Percentiles rank a stretch among this genome's conserved stretches.
Evolutionary conservation across 2,888 invertebrate species (phyloP).

Genomic region (Gari tellinella): DNA sequence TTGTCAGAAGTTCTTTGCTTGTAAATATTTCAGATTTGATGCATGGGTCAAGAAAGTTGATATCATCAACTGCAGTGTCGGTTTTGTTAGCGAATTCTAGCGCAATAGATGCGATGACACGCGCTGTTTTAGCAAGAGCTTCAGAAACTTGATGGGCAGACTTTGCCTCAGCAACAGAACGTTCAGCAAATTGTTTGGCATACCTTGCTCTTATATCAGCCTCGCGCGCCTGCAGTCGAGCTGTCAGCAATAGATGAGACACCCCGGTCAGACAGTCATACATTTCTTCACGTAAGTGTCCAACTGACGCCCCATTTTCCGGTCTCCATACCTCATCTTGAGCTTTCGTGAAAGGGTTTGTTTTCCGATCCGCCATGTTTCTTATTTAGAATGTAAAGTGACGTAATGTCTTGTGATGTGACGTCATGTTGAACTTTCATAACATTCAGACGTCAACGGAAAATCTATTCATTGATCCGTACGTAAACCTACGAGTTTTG

Average conservation of each 20-base stretch:
- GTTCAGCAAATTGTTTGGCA: constrained; percentile 51
- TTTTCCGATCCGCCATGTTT: constrained; percentile 7
- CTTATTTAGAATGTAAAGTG: not conserved
- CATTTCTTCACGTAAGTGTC: constrained; percentile 9
- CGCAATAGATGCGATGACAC: constrained; percentile 61
- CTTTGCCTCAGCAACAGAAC: constrained; percentile 58
- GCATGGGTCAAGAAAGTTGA: too few species aligned
- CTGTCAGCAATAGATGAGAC: constrained; percentile 25
- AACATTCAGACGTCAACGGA: too few species aligned
- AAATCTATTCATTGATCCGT: too few species aligned
- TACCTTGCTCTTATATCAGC: constrained; percentile 54
- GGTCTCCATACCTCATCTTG: too few species aligned
- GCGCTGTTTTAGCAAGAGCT: constrained; percentile 59
- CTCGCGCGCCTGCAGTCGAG: constrained; percentile 40
- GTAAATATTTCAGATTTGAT: too few species aligned
- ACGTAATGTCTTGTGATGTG: constrained; percentile 4
- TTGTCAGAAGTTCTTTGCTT: too few species aligned
- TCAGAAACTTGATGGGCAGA: constrained; percentile 59
- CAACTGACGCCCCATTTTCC: too few species aligned
- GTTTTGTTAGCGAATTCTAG: constrained; percentile 51
- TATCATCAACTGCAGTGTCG: constrained; percentile 11
- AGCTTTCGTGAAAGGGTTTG: not conserved
- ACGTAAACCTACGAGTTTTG: too few species aligned
- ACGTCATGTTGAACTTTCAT: too few species aligned
- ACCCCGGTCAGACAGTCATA: constrained; percentile 22